Evolutionary conservation across 2,888 invertebrate genomes (phyloP), one percentile per base, ranked within the genome.

Genomic region (Drosophila tripunctata): DNA sequence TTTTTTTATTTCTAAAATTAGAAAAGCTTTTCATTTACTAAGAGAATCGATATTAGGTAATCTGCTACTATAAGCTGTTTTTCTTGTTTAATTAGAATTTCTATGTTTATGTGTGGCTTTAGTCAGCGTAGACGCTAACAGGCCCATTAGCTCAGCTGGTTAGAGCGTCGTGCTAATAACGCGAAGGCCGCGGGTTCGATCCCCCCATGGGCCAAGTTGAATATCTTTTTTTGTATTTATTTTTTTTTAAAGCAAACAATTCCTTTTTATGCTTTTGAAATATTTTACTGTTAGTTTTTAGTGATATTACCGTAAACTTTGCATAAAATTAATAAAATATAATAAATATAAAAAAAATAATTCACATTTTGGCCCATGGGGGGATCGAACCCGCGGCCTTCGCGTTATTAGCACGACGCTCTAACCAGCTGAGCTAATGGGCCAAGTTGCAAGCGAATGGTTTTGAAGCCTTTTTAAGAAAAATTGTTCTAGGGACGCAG

Each of bases 121-220:
- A 8, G 8, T 7, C 12, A 27, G n/a, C n/a, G n/a, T n/a, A n/a
- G 1, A 0, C 0, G 1, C 0, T 3, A 51, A 22, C 30, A 19
- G 52, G 52, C 52, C 52, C 52, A 90, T 90, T 91, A 91, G 91
- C 91, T 91, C 91, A 91, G 91, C 87, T 91, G 91, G 91, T 90
- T 91, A 91, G 91, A 91, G 91, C 91, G 90, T 91, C 90, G 90
- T 90, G 90, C 91, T 91, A 91, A 90, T 91, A 91, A 91, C 91
- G 90, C 90, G 90, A 91, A 90, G 91, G 91, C 84, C 90, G 90
- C 88, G 90, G 88, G 90, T 91, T 90, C 91, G 91, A 91, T 90
- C 91, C 91, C 89, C 90, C 76, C 91, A 89, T 91, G 90, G 90
- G 90, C 90, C 90, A 91, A 22, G 17, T 17, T 7, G 3, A 38